These are phyloP conservation scores for Ceyx melanurus DNA, from an alignment of 2,113 vertebrate species.

Conservation along the genomic window DNA sequence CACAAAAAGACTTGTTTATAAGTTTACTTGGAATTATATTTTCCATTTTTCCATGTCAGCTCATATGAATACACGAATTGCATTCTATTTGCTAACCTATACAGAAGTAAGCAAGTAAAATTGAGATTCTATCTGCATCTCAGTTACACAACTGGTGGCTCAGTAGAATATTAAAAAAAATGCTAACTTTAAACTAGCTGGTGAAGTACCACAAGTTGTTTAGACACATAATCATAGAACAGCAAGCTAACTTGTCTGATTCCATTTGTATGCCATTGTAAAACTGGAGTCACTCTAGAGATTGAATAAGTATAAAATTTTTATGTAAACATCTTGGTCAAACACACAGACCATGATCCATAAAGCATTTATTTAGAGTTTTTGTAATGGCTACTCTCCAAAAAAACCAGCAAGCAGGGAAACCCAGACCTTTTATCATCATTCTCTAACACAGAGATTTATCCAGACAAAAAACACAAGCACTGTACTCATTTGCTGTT, in stretches of 20 bases:
- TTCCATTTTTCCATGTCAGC: background rate
- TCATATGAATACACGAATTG: background rate
- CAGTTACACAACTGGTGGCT: background rate
- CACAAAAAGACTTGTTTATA: background rate
- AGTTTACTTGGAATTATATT: background rate
- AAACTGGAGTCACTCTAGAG: background rate
- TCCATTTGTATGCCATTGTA: background rate
- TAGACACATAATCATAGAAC: background rate
- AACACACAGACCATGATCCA: background rate
- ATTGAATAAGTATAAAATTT: background rate
- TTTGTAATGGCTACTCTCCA: background rate
- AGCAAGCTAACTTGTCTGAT: background rate
- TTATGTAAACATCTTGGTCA: background rate
- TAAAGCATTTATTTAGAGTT: background rate
- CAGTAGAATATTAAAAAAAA: background rate
- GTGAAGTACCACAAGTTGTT: background rate
- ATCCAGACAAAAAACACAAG: background rate
- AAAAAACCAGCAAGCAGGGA: background rate
- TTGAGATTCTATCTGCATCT: background rate
- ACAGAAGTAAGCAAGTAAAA: background rate
- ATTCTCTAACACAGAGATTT: background rate
- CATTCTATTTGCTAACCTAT: background rate
- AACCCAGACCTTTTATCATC: background rate
- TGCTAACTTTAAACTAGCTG: background rate
- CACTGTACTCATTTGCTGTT: background rate